Conservation (phyloP, 2,113 vertebrate genomes). For the Pelecanus crispus region DNA sequence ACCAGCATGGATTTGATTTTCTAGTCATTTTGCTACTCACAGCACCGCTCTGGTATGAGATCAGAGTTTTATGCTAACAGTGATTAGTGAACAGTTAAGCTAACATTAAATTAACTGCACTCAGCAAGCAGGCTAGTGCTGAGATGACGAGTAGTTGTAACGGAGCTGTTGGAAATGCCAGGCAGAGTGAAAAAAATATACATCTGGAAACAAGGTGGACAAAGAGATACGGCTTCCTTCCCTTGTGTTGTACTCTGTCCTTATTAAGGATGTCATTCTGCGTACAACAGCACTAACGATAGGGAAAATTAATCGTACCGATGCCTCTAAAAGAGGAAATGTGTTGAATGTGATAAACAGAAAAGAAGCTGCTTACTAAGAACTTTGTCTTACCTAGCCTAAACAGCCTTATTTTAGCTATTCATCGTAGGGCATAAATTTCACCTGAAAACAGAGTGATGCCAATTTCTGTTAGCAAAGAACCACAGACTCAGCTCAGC, state of each 20-base stretch:
- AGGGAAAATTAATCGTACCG: not conserved
- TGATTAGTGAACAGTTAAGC: not conserved
- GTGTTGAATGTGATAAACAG: not conserved
- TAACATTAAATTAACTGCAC: not conserved
- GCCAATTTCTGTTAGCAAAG: not conserved
- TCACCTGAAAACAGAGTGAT: not conserved
- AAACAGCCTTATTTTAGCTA: not conserved
- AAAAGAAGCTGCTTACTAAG: not conserved
- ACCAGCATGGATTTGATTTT: not conserved
- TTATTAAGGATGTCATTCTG: not conserved
- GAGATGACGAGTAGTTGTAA: no score
- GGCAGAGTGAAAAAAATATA: not conserved
- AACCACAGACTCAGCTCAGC: not conserved
- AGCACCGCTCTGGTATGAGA: not conserved
- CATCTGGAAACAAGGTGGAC: not conserved
- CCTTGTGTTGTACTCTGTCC: not conserved
- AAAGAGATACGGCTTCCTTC: not conserved
- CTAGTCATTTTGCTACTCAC: not conserved
- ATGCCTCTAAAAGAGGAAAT: not conserved
- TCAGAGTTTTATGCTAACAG: not conserved
- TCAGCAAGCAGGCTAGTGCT: not conserved
- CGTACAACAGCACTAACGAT: not conserved
- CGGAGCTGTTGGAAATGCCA: not conserved
- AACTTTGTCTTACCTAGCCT: not conserved
- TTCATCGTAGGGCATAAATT: accelerated